Conservation (phyloP, 1,140 invertebrate species). For the Trachymyrmex cornetzi region DNA sequence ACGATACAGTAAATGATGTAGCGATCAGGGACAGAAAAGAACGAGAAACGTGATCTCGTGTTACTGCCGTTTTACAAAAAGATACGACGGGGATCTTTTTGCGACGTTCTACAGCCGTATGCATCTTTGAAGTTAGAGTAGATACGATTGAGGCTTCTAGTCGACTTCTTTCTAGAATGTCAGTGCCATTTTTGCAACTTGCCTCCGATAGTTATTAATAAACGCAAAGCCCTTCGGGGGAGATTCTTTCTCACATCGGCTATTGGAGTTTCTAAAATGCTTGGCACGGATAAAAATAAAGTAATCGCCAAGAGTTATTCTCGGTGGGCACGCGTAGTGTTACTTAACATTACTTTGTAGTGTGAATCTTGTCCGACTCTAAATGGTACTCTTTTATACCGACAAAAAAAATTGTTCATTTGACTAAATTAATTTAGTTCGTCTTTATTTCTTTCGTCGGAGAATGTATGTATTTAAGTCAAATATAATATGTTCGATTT, state of each 20-base stretch:
- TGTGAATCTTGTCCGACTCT: background rate
- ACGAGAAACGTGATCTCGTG: background rate
- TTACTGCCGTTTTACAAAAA: background rate
- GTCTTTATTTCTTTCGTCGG: too few relatives aligned
- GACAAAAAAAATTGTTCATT: background rate
- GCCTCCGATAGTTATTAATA: conserved; percentile 59
- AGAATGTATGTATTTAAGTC: too few relatives aligned
- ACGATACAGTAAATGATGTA: conserved; percentile 36
- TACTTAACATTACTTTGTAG: conserved; percentile 8
- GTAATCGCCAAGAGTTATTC: conserved; percentile 13
- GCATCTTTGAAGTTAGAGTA: conserved; percentile 29
- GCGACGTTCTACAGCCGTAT: background rate
- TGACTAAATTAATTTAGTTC: too few relatives aligned
- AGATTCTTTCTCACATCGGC: conserved; percentile 16
- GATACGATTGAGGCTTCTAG: conserved; percentile 10
- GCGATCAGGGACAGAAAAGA: conserved; percentile 6
- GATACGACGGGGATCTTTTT: background rate
- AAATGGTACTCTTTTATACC: background rate
- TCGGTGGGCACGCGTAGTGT: background rate
- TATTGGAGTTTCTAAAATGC: conserved; percentile 39
- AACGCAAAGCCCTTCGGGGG: conserved; percentile 15
- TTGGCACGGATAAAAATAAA: conserved; percentile 36
- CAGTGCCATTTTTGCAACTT: conserved; percentile 55
- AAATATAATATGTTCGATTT: too few relatives aligned
- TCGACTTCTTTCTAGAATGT: conserved; percentile 51